Evolutionary conservation across 2,888 invertebrate species (phyloP), one percentile per base, ranked within the genome.

Genomic region (Latheticus oryzae): DNA sequence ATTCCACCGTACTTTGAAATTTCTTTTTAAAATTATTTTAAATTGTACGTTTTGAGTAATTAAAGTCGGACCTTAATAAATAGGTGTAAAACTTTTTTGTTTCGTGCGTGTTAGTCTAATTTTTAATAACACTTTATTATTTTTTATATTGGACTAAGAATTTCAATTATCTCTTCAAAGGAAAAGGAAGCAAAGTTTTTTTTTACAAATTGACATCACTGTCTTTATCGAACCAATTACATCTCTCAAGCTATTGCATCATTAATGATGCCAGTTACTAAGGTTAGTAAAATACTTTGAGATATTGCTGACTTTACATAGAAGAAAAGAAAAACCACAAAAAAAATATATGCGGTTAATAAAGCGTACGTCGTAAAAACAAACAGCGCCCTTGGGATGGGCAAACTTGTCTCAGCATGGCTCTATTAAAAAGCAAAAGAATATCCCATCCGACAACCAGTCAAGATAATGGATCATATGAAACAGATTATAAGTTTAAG

Each of bases 71-170:
- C 11, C 17, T 32, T 42, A 30, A 33, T 38, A 55, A 47, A 47
- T 40, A 56, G 56, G 56, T 56, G 56, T 26, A 55, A 47, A 47
- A 42, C 24, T 45, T 38, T 37, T 35, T 47, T 24, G 21, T 30
- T 17, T 30, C 11, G 28, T 50, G 50, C 50, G 50, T 50, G 50
- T 26, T 26, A 38, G 28, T 26, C 37, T 28, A 50, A 50, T 50
- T 50, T 28, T 50, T 50, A 50, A 50, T 50, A 28, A 26, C 26
- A 16, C 26, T 2, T 33, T 45, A 45, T 45, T 45, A 45, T 17
- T 8, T 45, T 45, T 45, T 30, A n/a, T n/a, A n/a, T n/a, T 8
- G 2, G 24, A 1, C 28, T 50, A 33, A 9, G 32, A 47, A 47
- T 30, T 47, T 21, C 23, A 30, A 28, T 28, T 17, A 21, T 3